Conservation (phyloP, 1,140 invertebrate species). For the Zaprionus taronus region DNA sequence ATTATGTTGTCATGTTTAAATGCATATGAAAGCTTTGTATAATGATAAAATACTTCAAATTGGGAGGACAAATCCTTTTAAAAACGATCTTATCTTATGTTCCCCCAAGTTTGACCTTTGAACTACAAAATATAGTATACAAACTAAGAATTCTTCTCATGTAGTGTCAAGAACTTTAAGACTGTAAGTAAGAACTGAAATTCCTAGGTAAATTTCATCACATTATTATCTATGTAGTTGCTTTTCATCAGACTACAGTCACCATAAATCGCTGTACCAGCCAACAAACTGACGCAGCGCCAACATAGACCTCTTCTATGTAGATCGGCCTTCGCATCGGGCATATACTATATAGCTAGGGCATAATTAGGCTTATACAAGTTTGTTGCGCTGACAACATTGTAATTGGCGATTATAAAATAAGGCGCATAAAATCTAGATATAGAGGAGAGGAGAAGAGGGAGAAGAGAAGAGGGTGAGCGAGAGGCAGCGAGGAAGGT, state of each 20-base stretch:
- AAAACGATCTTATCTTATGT: no score
- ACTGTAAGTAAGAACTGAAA: background rate
- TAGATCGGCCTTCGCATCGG: slow-evolving; percentile 7
- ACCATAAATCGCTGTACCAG: background rate
- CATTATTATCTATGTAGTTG: background rate
- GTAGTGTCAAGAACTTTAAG: background rate
- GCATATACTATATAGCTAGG: background rate
- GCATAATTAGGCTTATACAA: slow-evolving; percentile 5
- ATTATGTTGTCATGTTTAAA: no score
- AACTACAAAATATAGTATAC: no score
- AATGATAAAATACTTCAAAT: no score
- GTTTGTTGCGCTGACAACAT: slow-evolving; percentile 3
- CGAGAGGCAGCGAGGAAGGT: background rate
- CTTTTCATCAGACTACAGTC: background rate
- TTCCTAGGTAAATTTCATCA: background rate
- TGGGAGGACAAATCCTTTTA: no score
- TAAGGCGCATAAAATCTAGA: slow-evolving; percentile 2
- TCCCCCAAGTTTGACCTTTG: no score
- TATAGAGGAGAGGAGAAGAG: background rate
- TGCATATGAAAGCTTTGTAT: no score
- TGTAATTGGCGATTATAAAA: slow-evolving; percentile 12
- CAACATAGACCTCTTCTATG: background rate
- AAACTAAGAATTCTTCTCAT: no score
- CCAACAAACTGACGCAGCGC: background rate
- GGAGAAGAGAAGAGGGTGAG: background rate